Evolutionary conservation across 2,113 vertebrate genomes (phyloP).

Genomic region (Calypte anna): DNA sequence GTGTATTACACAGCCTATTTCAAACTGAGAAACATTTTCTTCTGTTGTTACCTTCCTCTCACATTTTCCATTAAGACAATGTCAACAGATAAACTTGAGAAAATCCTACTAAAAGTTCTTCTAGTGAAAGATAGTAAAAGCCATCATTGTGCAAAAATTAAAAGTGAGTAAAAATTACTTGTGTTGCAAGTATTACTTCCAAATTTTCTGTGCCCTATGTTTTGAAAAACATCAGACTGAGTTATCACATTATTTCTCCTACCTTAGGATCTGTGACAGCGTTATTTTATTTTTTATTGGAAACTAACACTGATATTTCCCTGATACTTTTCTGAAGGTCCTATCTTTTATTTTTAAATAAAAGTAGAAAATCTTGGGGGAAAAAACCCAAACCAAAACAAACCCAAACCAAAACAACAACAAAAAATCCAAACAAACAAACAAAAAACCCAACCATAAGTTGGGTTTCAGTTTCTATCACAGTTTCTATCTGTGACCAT

Average conservation of each 20-base stretch:
- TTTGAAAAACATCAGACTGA: neutral
- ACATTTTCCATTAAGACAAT: neutral
- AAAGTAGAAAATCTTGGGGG: neutral
- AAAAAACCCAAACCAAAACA: neutral
- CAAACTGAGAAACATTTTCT: neutral
- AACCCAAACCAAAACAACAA: too few relatives aligned
- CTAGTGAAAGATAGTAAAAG: neutral
- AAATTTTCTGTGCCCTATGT: neutral
- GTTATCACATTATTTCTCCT: neutral
- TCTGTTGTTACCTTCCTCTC: neutral
- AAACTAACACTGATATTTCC: neutral
- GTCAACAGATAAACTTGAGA: neutral
- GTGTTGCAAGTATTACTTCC: neutral
- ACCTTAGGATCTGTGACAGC: constrained; percentile 6
- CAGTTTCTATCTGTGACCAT: neutral
- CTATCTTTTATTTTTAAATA: constrained; percentile 28
- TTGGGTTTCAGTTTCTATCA: too few relatives aligned
- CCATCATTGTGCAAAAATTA: neutral
- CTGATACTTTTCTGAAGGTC: neutral
- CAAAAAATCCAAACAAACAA: too few relatives aligned
- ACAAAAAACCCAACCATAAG: neutral
- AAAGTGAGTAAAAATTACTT: neutral
- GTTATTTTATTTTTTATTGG: neutral
- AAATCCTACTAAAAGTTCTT: neutral
- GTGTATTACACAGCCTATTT: neutral